These are phyloP conservation scores for Diabrotica balteata DNA, from an alignment of 2,888 invertebrate genomes.

Conservation along the genomic window DNA sequence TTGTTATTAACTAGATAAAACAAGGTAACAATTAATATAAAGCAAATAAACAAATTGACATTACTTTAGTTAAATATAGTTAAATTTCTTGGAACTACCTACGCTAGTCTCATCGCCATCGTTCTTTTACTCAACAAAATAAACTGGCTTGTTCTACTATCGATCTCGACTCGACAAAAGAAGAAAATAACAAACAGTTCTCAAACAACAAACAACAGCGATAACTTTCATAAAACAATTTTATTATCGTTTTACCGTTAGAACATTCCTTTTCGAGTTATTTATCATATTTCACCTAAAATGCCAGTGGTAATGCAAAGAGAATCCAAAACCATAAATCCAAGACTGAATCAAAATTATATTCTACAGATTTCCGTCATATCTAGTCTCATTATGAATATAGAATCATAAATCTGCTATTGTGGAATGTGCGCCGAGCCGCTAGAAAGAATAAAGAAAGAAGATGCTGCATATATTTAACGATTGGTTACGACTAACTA, in stretches of 20 bases:
- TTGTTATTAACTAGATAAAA: no score
- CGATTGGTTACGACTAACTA: neutral
- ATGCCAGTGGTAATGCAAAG: slow-evolving; percentile 35
- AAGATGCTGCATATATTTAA: slow-evolving; percentile 24
- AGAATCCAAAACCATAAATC: slow-evolving; percentile 41
- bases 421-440: slow-evolving; percentile 42
- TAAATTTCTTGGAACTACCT: neutral
- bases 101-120: slow-evolving; percentile 1
- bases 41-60: no score
- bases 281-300: slow-evolving; percentile 40
- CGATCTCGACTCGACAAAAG: slow-evolving; percentile 7
- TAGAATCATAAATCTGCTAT: slow-evolving; percentile 50
- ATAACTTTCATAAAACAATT: slow-evolving; percentile 28
- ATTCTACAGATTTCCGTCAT: slow-evolving; percentile 51
- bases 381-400: slow-evolving; percentile 52
- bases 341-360: slow-evolving; percentile 40
- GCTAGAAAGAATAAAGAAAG: slow-evolving; percentile 29
- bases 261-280: slow-evolving; percentile 35
- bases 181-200: slow-evolving; percentile 3
- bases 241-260: slow-evolving; percentile 32
- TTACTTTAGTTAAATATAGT: no score
- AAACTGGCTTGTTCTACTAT: slow-evolving; percentile 5
- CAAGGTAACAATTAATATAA: no score
- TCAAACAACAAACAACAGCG: neutral
- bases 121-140: slow-evolving; percentile 1